phyloP scores from a whole-genome alignment of 2,797 vertebrate genomes.

The Myotis vivesi region DNA sequence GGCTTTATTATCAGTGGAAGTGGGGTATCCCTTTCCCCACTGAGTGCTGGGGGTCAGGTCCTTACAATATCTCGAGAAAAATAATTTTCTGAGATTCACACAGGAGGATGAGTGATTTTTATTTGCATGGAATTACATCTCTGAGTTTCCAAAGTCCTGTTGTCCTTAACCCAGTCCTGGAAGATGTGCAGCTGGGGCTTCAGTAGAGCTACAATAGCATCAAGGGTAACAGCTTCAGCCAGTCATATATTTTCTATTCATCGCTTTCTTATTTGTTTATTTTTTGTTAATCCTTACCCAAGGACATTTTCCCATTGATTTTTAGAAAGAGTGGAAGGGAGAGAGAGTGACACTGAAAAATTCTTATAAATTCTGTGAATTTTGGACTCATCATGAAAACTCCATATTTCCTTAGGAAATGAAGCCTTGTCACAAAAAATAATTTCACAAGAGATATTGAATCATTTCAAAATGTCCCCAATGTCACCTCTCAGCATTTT shows the following conservation, averaged over 20 bases:
- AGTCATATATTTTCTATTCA: neutral
- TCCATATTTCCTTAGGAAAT: conserved; percentile 43
- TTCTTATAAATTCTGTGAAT: neutral
- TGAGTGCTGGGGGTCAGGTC: too few species aligned
- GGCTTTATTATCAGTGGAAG: too few species aligned
- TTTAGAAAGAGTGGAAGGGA: neutral
- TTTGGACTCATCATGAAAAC: neutral
- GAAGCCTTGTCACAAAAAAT: neutral
- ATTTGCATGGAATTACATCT: too few species aligned
- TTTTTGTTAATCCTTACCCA: neutral
- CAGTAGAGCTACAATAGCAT: too few species aligned
- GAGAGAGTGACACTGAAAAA: neutral
- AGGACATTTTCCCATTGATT: neutral
- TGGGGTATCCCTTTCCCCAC: too few species aligned
- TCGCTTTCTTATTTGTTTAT: neutral
- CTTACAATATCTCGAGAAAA: too few species aligned
- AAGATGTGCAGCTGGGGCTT: too few species aligned
- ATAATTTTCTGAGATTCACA: too few species aligned
- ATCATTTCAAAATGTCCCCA: conserved; percentile 42
- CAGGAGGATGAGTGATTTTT: too few species aligned
- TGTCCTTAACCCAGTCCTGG: too few species aligned
- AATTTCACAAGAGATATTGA: neutral
- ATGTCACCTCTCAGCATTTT: neutral
- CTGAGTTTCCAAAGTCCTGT: too few species aligned
- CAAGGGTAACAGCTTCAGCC: neutral